phyloP scores from a whole-genome alignment of 2,113 vertebrate genomes.

The Xenus cinereus region DNA sequence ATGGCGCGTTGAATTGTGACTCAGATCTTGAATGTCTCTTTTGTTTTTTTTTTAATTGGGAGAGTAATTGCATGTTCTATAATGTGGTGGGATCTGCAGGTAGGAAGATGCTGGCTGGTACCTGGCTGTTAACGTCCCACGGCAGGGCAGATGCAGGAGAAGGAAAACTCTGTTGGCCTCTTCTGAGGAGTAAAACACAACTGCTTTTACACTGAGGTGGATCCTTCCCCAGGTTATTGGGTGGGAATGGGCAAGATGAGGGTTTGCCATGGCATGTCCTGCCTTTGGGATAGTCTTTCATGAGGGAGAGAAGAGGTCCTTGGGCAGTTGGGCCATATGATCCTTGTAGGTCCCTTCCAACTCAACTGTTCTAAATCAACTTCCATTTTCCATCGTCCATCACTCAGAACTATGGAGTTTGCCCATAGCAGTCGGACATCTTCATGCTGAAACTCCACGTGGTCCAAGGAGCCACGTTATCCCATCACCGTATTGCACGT shows the following conservation, averaged over 20 bases:
- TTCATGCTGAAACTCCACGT: rapidly evolving
- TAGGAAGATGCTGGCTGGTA: rapidly evolving
- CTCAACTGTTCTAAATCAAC: not conserved
- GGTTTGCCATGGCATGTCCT: not conserved
- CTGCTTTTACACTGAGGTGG: not conserved
- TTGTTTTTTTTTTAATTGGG: not conserved
- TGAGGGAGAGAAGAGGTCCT: not conserved
- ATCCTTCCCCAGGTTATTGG: not conserved
- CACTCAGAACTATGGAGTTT: not conserved
- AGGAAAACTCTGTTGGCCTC: not conserved
- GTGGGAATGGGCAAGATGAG: not conserved
- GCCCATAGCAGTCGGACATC: not conserved
- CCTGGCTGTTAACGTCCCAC: not conserved
- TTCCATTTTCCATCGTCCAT: not conserved
- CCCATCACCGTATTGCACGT: rapidly evolving
- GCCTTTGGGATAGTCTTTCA: not conserved
- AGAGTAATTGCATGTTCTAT: not conserved
- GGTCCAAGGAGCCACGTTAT: not conserved
- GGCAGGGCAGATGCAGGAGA: not conserved
- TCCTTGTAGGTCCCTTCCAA: not conserved
- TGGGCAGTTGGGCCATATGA: not conserved
- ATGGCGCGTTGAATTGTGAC: not conserved
- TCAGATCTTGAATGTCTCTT: not conserved
- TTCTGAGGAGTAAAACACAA: not conserved
- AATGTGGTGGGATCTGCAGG: not conserved